Evolutionary conservation across 2,888 invertebrate species (phyloP).

Genomic region (Campoletis raptor): DNA sequence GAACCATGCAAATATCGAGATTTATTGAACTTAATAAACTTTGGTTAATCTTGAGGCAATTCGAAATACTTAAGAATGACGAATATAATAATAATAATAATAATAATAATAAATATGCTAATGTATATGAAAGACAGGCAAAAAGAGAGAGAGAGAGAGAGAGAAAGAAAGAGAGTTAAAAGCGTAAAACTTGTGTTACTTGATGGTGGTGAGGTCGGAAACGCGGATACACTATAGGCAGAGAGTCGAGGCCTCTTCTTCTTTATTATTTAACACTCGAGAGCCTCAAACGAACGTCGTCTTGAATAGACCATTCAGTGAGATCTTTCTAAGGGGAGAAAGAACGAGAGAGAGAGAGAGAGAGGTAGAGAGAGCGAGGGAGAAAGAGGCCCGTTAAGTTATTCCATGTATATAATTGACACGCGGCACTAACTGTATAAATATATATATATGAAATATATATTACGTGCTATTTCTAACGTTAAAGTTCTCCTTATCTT

Average conservation of each 20-base stretch:
- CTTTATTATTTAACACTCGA: conserved; percentile 84
- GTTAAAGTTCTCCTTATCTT: conserved; percentile 35
- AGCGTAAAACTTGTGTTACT: conserved; percentile 52
- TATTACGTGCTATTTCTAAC: conserved; percentile 34
- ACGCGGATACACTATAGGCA: conserved; percentile 1
- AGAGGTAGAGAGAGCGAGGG: conserved; percentile 74
- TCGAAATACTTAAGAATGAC: not conserved
- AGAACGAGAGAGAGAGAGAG: conserved; percentile 13
- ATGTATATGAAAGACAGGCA: not conserved
- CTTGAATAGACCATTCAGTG: conserved; percentile 84
- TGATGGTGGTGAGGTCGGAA: conserved; percentile 32
- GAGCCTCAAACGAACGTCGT: conserved; percentile 82
- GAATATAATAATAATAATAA: not conserved
- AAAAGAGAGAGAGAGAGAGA: not conserved
- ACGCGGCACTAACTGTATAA: conserved; percentile 69
- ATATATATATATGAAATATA: conserved; percentile 33
- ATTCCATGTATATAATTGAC: conserved; percentile 84
- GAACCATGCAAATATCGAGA: too few relatives aligned
- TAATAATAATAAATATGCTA: not conserved
- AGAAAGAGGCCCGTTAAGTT: conserved; percentile 82
- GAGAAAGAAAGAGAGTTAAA: not conserved
- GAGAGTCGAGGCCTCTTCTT: conserved; percentile 57
- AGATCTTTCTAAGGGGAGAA: conserved; percentile 81
- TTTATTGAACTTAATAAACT: not conserved
- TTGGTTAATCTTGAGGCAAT: not conserved